Conservation (phyloP, 2,113 vertebrate genomes). For the Pongo abelii region DNA sequence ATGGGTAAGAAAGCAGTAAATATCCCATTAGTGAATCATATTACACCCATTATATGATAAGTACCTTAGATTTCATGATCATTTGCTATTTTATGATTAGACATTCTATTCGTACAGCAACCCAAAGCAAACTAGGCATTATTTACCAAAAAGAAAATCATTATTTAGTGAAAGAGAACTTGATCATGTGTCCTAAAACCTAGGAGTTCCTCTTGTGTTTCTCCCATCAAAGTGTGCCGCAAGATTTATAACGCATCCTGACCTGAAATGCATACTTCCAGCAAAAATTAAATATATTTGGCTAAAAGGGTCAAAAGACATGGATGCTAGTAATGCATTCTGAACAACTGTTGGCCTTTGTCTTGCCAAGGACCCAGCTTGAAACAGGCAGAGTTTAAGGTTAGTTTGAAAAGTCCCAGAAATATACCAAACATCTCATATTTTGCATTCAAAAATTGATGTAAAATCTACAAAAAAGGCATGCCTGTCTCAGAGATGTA, state of each 20-base stretch:
- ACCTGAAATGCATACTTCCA: not conserved
- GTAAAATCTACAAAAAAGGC: not conserved
- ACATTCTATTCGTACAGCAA: not conserved
- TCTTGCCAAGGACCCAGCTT: not conserved
- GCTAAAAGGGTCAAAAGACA: not conserved
- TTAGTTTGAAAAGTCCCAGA: not conserved
- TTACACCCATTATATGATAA: not conserved
- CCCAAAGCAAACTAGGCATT: not conserved
- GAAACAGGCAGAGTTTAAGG: not conserved
- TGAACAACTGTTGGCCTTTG: not conserved
- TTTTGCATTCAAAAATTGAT: not conserved
- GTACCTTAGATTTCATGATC: not conserved
- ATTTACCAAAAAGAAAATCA: not conserved
- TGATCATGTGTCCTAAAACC: not conserved
- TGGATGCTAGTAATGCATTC: not conserved
- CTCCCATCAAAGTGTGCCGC: not conserved
- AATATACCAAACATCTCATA: not conserved
- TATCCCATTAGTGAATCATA: not conserved
- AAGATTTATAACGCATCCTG: not conserved
- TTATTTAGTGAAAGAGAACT: not conserved
- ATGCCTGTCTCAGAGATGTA: not conserved
- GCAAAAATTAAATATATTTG: not conserved
- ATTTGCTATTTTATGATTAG: not conserved
- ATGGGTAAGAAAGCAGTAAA: not conserved
- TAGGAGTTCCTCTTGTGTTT: accelerated